Base-by-base conservation (phyloP, 2,113 vertebrate species). In the Sturnira hondurensis region DNA sequence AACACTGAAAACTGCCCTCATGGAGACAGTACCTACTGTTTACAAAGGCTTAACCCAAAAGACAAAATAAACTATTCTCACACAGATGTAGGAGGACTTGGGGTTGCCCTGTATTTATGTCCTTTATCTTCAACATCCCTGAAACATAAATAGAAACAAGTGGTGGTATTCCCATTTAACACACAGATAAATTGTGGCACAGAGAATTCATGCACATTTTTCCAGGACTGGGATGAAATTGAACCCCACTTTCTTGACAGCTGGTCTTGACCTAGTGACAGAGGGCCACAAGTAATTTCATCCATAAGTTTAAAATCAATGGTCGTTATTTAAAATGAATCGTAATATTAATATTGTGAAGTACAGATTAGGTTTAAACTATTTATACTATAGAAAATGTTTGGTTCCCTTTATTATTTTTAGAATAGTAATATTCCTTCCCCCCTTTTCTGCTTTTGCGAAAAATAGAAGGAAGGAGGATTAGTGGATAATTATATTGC, bases 401-500 rank as follows among this genome's bases (percentile, higher is more conserved):
- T 92, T 91, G 36, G 67, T 95, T 92, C 38, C 36, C 78, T 95
- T 95, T 67, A 71, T 85, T 97, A 92, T 97, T 96, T 96, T 97
- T 96, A 94, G 86, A 95, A 94, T 91, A 92, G 82, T 80, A 96
- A 86, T 96, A 94, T 78, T 89, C 87, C 63, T 95, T 80, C 38
- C 24, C 70, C 61, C 28, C 68, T 92, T 96, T 96, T 92, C 80
- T 95, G 93, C 82, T 96, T 94, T 91, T 96, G 61, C 76, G 92
- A 81, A 96, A 97, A 97, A 89, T 83, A 87, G 71, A 86, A 91
- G 73, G 67, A 74, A 84, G 82, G 77, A 93, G 95, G 97, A 97
- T 97, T 98, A 96, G 91, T 96, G 93, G 89, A 56, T 97, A 96
- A 97, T 98, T 97, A 93, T 63, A 89, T 56, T 97, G 93, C 95